These are phyloP conservation scores for Chrysolina haemoptera DNA, from an alignment of 2,888 invertebrate genomes.

Conservation along the genomic window DNA sequence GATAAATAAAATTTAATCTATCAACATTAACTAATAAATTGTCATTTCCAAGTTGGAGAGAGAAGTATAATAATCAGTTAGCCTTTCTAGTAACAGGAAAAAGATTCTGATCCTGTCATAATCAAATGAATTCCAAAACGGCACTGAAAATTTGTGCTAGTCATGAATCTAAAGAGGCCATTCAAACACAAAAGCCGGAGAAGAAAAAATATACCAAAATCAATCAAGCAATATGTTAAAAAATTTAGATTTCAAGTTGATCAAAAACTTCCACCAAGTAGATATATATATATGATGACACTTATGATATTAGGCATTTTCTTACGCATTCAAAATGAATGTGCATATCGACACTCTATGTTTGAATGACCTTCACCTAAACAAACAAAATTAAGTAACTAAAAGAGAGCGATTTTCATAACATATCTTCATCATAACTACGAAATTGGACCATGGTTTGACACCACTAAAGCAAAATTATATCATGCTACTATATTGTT, in stretches of 20 bases:
- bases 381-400: slow-evolving; percentile 11
- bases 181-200: not conserved
- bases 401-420: slow-evolving; percentile 29
- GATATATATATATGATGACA: not conserved
- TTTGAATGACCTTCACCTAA: slow-evolving; percentile 28
- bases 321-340: not conserved
- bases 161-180: not conserved
- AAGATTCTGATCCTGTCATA: slow-evolving; percentile 3
- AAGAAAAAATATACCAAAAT: not conserved
- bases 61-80: not conserved
- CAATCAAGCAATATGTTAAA: too few relatives aligned
- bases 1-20: slow-evolving; percentile 37
- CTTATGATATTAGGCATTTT: not conserved
- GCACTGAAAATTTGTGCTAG: slow-evolving; percentile 3
- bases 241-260: too few relatives aligned
- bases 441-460: slow-evolving; percentile 23
- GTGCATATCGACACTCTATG: slow-evolving; percentile 14
- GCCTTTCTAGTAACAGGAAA: not conserved
- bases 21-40: slow-evolving; percentile 6
- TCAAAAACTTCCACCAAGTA: not conserved
- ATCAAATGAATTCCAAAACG: not conserved
- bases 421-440: slow-evolving; percentile 21
- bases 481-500: slow-evolving; percentile 14
- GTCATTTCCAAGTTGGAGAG: not conserved
- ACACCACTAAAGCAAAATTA: slow-evolving; percentile 15